Evolutionary conservation across 2,113 vertebrate species (phyloP).

Genomic region (Megaleporinus macrocephalus): DNA sequence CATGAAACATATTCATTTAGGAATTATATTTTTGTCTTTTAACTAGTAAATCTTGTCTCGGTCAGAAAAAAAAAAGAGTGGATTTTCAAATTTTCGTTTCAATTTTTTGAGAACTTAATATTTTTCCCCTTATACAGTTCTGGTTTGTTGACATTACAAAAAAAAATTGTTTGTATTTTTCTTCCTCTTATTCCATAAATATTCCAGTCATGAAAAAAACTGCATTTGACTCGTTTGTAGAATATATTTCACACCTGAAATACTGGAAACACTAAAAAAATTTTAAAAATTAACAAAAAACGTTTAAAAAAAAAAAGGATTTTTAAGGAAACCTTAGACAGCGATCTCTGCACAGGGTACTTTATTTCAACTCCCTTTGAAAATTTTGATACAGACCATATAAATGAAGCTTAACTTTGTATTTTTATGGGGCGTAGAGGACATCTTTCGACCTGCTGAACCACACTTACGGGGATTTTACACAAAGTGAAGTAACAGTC

Average conservation of each 20-base stretch:
- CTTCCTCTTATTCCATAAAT: slow-evolving; percentile 61
- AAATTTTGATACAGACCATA: slow-evolving; percentile 78
- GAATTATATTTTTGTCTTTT: slow-evolving; percentile 90
- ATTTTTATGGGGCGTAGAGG: slow-evolving; percentile 79
- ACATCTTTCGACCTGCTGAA: slow-evolving; percentile 71
- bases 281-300: neutral
- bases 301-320: slow-evolving; percentile 68
- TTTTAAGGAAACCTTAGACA: slow-evolving; percentile 74
- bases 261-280: slow-evolving; percentile 76
- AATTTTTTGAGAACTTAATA: slow-evolving; percentile 74
- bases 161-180: slow-evolving; percentile 42
- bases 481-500: slow-evolving; percentile 61
- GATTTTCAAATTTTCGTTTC: slow-evolving; percentile 78
- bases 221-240: slow-evolving; percentile 86
- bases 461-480: slow-evolving; percentile 72
- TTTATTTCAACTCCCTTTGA: slow-evolving; percentile 75
- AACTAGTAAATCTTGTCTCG: slow-evolving; percentile 87
- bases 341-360: slow-evolving; percentile 81
- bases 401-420: slow-evolving; percentile 76
- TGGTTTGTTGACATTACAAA: slow-evolving; percentile 79
- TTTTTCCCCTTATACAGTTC: slow-evolving; percentile 81
- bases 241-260: slow-evolving; percentile 81
- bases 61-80: slow-evolving; percentile 73
- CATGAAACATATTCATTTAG: slow-evolving; percentile 83
- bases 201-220: slow-evolving; percentile 66